Evolutionary conservation across 2,797 vertebrate species (phyloP).

Genomic region (Ptychobarbus kaznakovi): DNA sequence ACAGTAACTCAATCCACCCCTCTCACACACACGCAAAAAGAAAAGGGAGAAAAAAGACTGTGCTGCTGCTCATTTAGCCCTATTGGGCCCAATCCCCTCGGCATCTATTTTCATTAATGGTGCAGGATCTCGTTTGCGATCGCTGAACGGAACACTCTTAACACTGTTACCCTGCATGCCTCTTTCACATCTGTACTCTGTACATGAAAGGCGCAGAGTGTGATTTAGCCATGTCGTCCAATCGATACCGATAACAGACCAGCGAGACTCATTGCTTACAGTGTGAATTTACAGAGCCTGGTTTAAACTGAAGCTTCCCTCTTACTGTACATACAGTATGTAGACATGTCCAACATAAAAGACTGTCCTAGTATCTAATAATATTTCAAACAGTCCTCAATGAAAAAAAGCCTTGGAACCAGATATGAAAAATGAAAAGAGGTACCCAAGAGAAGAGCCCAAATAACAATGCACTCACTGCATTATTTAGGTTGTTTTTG

Average conservation of each 20-base stretch:
- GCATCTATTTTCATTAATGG: slow-evolving; percentile 37
- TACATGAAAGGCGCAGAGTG: slow-evolving; percentile 9
- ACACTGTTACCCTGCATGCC: slow-evolving; percentile 21
- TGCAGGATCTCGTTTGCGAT: slow-evolving; percentile 16
- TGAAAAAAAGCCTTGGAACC: background rate
- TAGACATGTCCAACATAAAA: background rate
- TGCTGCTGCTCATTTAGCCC: slow-evolving; percentile 10
- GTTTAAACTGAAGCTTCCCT: background rate
- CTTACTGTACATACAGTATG: background rate
- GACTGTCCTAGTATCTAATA: background rate
- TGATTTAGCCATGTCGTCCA: background rate
- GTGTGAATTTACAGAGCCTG: slow-evolving; percentile 15
- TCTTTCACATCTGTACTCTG: slow-evolving; percentile 7
- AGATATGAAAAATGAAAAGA: slow-evolving; percentile 18
- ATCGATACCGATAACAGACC: slow-evolving; percentile 14
- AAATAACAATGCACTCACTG: background rate
- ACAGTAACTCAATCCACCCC: slow-evolving; percentile 38
- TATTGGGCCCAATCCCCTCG: slow-evolving; percentile 2
- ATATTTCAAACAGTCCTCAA: slow-evolving; percentile 1
- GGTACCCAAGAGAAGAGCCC: background rate
- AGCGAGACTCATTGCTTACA: background rate
- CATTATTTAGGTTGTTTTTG: background rate
- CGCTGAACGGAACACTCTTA: slow-evolving; percentile 24
- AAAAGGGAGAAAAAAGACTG: background rate
- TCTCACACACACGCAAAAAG: slow-evolving; percentile 13